A percentile compares a stretch with the other conserved stretches of the same genome.
Conservation (phyloP, 2,888 invertebrate species). For the Hirtodrosophila duncani region DNA sequence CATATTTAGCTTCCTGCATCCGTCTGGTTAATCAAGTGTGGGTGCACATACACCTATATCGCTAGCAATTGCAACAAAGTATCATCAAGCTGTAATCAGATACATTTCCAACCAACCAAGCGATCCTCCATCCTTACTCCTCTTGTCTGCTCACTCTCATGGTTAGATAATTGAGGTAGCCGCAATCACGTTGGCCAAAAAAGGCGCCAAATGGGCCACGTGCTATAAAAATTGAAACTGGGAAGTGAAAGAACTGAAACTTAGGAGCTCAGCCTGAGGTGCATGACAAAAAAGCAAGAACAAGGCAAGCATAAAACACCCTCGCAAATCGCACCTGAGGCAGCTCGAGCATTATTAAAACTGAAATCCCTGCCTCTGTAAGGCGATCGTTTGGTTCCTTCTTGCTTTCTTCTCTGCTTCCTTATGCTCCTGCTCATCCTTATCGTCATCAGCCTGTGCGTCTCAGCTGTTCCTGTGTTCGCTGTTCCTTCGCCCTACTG, state of each 20-base stretch:
- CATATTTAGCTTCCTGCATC: constrained; percentile 48
- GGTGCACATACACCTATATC: constrained; percentile 18
- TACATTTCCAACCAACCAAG: constrained; percentile 15
- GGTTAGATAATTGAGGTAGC: constrained; percentile 58
- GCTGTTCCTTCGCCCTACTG: constrained; percentile 11
- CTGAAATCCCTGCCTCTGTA: constrained; percentile 57
- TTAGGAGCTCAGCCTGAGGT: constrained; percentile 29
- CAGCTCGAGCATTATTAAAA: no score
- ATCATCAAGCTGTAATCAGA: constrained; percentile 47
- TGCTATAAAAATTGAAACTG: constrained; percentile 56
- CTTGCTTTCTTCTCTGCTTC: constrained; percentile 24
- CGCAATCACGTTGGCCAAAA: constrained; percentile 51
- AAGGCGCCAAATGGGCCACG: constrained; percentile 72
- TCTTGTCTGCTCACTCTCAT: constrained; percentile 27
- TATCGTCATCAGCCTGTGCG: constrained; percentile 13
- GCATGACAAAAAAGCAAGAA: constrained; percentile 49
- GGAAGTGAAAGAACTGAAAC: not conserved
- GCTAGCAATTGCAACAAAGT: constrained; percentile 33
- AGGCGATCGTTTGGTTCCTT: constrained; percentile 42
- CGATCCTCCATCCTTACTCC: not conserved
- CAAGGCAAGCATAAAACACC: no score
- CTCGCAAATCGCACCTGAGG: constrained; percentile 73
- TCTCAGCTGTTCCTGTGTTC: constrained; percentile 39
- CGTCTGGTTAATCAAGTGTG: constrained; percentile 54
- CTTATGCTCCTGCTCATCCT: constrained; percentile 1